Evolutionary conservation across 2,888 invertebrate genomes (phyloP).

Genomic region (Nephrotoma guestfalica): DNA sequence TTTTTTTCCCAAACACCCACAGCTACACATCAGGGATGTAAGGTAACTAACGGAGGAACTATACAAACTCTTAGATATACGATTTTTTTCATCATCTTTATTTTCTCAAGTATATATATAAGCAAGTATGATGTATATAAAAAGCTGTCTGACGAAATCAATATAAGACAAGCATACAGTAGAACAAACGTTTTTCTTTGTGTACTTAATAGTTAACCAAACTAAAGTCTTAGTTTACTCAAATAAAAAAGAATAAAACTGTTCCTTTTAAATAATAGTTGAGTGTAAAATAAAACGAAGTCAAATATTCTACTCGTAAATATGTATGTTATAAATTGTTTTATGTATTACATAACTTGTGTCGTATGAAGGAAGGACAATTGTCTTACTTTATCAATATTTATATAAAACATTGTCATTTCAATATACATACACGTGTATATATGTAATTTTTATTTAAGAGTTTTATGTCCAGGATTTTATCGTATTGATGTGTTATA

Average conservation of each 20-base stretch:
- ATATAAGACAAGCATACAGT: not conserved
- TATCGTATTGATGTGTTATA: not conserved
- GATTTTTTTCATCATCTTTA: not conserved
- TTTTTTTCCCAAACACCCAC: not conserved
- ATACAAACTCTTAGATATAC: not conserved
- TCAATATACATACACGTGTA: no score
- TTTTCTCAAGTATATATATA: not conserved
- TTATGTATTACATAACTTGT: not conserved
- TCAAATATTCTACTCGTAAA: not conserved
- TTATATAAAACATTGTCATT: not conserved
- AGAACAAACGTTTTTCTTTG: not conserved
- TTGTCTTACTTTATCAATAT: not conserved
- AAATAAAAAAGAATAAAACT: no score
- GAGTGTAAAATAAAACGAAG: not conserved
- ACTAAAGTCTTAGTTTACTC: not conserved
- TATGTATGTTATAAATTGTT: not conserved
- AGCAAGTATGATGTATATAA: not conserved
- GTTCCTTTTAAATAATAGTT: not conserved
- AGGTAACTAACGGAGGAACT: not conserved
- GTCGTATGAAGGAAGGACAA: not conserved
- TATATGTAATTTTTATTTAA: no score
- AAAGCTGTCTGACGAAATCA: not conserved
- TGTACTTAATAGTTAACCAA: not conserved
- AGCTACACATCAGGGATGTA: not conserved
- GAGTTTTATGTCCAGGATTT: no score